phyloP scores from a whole-genome alignment of 2,888 invertebrate genomes.

The Mythimna vitellina region DNA sequence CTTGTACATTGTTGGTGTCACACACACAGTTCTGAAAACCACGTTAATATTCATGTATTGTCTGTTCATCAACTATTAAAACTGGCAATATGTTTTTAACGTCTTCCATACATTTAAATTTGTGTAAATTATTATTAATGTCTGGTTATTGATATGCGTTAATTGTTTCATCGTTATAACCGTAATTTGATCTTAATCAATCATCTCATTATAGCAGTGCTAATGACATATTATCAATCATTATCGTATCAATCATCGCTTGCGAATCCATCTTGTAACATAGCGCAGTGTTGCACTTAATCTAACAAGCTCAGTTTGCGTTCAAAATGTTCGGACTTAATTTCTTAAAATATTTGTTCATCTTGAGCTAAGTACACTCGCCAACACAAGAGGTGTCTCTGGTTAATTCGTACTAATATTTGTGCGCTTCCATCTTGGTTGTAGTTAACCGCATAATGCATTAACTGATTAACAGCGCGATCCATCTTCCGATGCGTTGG shows the following conservation, averaged over 20 bases:
- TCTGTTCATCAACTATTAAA: slow-evolving; percentile 61
- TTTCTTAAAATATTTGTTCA: slow-evolving; percentile 55
- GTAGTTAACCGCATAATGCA: slow-evolving; percentile 87
- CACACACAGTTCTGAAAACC: slow-evolving; percentile 51
- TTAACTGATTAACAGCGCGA: slow-evolving; percentile 87
- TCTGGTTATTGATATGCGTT: slow-evolving; percentile 35
- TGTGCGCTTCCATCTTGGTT: slow-evolving; percentile 76
- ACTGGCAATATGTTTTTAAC: slow-evolving; percentile 38
- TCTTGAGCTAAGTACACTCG: slow-evolving; percentile 51
- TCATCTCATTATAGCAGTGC: slow-evolving; percentile 46
- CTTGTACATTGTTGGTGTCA: slow-evolving; percentile 71
- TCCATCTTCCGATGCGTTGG: slow-evolving; percentile 85
- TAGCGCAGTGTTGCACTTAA: slow-evolving; percentile 32
- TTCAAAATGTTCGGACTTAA: slow-evolving; percentile 38
- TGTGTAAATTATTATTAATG: slow-evolving; percentile 34
- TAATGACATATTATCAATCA: slow-evolving; percentile 50
- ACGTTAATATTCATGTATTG: slow-evolving; percentile 63
- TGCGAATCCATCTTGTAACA: slow-evolving; percentile 41
- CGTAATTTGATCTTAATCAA: slow-evolving; percentile 55
- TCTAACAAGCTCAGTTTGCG: slow-evolving; percentile 7
- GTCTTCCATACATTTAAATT: slow-evolving; percentile 45
- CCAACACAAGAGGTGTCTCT: slow-evolving; percentile 69
- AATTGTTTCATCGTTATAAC: slow-evolving; percentile 42
- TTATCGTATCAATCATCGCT: slow-evolving; percentile 42
- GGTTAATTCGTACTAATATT: slow-evolving; percentile 82